These are phyloP conservation scores for Ectemnius lituratus DNA, from an alignment of 2,888 invertebrate genomes.

Conservation along the genomic window DNA sequence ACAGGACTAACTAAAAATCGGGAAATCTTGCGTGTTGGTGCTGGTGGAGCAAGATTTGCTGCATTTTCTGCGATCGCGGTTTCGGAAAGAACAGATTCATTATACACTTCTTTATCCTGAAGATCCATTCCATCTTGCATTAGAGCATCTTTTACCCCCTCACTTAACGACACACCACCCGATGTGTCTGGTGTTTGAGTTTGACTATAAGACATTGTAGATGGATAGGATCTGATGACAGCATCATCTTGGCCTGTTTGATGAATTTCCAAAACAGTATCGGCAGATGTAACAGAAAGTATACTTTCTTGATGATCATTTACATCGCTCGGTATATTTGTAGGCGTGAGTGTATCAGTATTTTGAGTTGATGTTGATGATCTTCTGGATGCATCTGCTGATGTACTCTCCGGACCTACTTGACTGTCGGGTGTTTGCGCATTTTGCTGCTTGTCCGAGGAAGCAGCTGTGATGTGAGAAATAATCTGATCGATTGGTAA, in stretches of 20 bases:
- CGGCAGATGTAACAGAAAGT: conserved; percentile 52
- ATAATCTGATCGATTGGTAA: conserved; percentile 76
- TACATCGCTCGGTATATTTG: conserved; percentile 69
- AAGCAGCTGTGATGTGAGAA: conserved; percentile 72
- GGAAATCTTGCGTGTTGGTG: conserved; percentile 86
- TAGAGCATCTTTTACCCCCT: conserved; percentile 30
- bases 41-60: conserved; percentile 69
- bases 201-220: conserved; percentile 30
- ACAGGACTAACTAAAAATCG: conserved; percentile 91
- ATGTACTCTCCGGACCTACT: conserved; percentile 54
- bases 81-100: conserved; percentile 38
- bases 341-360: conserved; percentile 73
- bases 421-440: conserved; percentile 63
- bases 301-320: conserved; percentile 68
- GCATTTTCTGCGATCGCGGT: conserved; percentile 44
- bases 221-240: conserved; percentile 37
- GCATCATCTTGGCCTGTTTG: conserved; percentile 48
- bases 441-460: conserved; percentile 64
- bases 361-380: conserved; percentile 76
- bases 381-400: conserved; percentile 71
- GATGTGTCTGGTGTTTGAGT: conserved; percentile 51
- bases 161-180: conserved; percentile 26
- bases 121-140: conserved; percentile 46
- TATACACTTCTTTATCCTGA: conserved; percentile 46
- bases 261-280: conserved; percentile 58